Conservation (phyloP, 2,113 vertebrate species). For the Calyptommatus sinebrachiatus region DNA sequence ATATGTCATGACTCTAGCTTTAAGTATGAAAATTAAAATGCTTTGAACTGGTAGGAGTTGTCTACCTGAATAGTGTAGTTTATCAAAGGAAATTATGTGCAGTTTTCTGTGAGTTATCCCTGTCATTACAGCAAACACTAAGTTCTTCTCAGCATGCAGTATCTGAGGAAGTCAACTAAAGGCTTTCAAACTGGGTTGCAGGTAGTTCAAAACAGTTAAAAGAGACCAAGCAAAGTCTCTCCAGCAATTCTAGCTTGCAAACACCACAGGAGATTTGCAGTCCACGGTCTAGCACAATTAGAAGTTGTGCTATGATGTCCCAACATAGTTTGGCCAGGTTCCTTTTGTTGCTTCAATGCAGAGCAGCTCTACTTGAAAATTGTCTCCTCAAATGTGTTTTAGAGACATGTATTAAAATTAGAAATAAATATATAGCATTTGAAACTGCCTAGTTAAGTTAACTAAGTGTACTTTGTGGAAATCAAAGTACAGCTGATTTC, state of each 20-base stretch:
- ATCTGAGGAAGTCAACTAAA: slow-evolving; percentile 4
- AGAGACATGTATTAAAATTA: neutral
- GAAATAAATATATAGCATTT: neutral
- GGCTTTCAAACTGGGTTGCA: neutral
- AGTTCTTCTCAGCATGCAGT: slow-evolving; percentile 2
- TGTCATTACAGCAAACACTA: slow-evolving; percentile 3
- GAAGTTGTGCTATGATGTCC: neutral
- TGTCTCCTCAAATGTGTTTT: neutral
- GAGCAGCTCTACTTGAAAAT: neutral
- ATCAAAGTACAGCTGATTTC: neutral
- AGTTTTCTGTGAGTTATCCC: slow-evolving; percentile 7
- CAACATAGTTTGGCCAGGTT: neutral
- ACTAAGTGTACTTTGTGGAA: neutral
- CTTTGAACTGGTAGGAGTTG: neutral
- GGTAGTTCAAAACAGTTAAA: neutral
- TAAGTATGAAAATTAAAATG: neutral
- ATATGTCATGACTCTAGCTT: neutral
- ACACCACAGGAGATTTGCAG: neutral
- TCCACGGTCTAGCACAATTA: neutral
- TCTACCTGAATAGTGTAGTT: slow-evolving; percentile 10
- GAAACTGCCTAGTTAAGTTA: neutral
- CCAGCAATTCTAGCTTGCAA: slow-evolving; percentile 2
- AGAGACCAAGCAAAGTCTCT: neutral
- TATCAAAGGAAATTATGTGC: neutral
- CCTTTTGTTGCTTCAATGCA: neutral